Percentiles rank a stretch among this genome's conserved stretches.
Evolutionary conservation across 2,888 invertebrate genomes (phyloP).

Genomic region (Nemapogon koenigi): DNA sequence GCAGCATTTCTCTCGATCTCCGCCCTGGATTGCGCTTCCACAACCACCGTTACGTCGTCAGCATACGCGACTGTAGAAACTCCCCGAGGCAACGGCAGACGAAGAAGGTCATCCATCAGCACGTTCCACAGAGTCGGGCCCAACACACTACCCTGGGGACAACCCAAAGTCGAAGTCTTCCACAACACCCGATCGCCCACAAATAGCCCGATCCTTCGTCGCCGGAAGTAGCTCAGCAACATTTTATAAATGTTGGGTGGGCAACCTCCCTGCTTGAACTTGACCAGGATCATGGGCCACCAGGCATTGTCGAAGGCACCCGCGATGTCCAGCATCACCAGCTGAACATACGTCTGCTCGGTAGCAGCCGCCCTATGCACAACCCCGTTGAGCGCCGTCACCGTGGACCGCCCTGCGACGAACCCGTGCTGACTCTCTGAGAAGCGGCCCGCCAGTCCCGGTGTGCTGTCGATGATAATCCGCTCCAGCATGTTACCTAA

Average conservation of each 20-base stretch:
- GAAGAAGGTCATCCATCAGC: too few species aligned
- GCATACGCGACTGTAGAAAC: too few species aligned
- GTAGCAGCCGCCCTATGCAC: background rate
- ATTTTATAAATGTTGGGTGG: conserved; percentile 17
- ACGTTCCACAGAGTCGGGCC: too few species aligned
- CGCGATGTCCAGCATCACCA: conserved; percentile 22
- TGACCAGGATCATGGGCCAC: conserved; percentile 26
- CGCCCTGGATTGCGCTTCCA: conserved; percentile 16
- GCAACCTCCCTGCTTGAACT: conserved; percentile 18
- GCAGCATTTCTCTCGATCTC: too few species aligned
- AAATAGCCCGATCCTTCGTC: too few species aligned
- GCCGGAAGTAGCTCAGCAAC: conserved; percentile 20
- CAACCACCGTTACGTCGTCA: conserved; percentile 17
- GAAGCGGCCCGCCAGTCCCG: conserved; percentile 8
- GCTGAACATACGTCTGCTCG: conserved; percentile 18
- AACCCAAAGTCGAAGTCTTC: too few species aligned
- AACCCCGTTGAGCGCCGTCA: conserved; percentile 19
- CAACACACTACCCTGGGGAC: too few species aligned
- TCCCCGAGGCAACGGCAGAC: too few species aligned
- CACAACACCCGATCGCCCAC: too few species aligned
- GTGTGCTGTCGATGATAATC: conserved; percentile 17
- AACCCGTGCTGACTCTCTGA: conserved; percentile 24
- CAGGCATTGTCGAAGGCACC: conserved; percentile 25
- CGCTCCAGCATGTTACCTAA: conserved; percentile 25
- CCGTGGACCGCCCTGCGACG: conserved; percentile 20